Evolutionary conservation across 2,113 vertebrate genomes (phyloP).

Genomic region (Saguinus imperator): DNA sequence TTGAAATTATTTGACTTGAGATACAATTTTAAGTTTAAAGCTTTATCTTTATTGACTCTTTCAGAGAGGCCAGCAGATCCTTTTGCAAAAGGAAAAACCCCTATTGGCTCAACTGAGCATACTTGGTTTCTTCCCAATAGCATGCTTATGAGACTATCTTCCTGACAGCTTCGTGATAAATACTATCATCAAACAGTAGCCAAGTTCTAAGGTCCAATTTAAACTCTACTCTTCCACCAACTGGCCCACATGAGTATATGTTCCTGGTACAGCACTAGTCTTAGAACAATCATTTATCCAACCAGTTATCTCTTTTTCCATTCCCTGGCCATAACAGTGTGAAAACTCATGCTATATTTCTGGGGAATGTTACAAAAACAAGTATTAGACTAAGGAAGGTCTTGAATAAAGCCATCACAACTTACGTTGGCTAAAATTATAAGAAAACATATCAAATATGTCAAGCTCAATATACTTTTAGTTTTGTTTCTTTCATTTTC

Average conservation of each 20-base stretch:
- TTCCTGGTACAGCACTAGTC: background rate
- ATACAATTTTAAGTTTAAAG: background rate
- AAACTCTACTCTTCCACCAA: background rate
- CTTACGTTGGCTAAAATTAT: background rate
- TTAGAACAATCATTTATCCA: background rate
- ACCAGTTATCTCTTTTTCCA: background rate
- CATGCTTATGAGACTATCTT: background rate
- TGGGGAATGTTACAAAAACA: background rate
- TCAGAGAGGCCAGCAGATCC: background rate
- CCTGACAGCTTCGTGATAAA: background rate
- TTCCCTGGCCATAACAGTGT: background rate
- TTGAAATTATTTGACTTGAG: background rate
- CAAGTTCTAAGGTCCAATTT: background rate
- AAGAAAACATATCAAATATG: background rate
- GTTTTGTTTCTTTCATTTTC: background rate
- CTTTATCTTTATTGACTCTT: background rate
- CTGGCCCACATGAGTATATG: accelerated
- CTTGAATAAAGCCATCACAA: background rate
- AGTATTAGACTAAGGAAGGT: background rate
- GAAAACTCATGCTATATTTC: background rate
- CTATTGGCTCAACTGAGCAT: background rate
- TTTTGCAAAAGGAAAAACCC: background rate
- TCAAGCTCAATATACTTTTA: background rate
- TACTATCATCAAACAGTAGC: background rate
- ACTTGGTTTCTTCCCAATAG: background rate